Base-by-base conservation (phyloP, 2,797 vertebrate genomes). In the Alcedo atthis region DNA sequence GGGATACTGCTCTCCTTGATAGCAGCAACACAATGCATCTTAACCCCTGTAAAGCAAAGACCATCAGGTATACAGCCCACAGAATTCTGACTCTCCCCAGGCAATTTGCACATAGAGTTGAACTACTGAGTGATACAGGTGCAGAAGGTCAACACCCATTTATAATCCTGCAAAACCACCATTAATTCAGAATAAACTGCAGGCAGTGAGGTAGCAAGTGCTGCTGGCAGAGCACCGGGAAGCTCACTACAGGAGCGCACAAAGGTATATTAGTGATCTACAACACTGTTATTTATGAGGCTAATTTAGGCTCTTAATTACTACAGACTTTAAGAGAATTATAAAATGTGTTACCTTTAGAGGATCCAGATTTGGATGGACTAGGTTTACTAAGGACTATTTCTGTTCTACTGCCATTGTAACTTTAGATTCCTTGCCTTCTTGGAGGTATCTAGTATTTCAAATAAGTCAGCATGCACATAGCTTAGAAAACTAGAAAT, bases 181-280 rank as follows among this genome's bases (percentile, higher is more conserved):
- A 49, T 0, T 4, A 75, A 49, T 0, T 4, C 71, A 57, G 57
- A 75, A 63, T 17, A 75, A 87, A 64, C 22, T 17, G 11, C 4
- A 83, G 40, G 53, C 58, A 78, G 18, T 58, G 16, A 46, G 35
- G 63, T 54, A 88, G 37, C 35, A 86, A 66, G 35, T 0, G 0
- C 45, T 85, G 55, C 71, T 32, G 12, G 32, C 19, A 63, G 48
- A 4, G 0, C 15, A 22, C 0, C 0, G 1, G 74, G 16, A 58
- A 37, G 19, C 45, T 74, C 51, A 24, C 51, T 55, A 3, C 6
- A 59, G 43, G 45, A 66, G 12, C 24, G 28, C 1, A 0, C n/a
- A 49, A 82, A 77, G 42, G 28, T 42, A 10, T 5, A 6, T 14
- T 57, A 57, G 28, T 15, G 28, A 59, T 63, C 35, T 63, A n/a